A percentile compares a stretch with the other conserved stretches of the same genome.
phyloP scores from a whole-genome alignment of 2,113 vertebrate genomes.

The Irena cyanogastra region DNA sequence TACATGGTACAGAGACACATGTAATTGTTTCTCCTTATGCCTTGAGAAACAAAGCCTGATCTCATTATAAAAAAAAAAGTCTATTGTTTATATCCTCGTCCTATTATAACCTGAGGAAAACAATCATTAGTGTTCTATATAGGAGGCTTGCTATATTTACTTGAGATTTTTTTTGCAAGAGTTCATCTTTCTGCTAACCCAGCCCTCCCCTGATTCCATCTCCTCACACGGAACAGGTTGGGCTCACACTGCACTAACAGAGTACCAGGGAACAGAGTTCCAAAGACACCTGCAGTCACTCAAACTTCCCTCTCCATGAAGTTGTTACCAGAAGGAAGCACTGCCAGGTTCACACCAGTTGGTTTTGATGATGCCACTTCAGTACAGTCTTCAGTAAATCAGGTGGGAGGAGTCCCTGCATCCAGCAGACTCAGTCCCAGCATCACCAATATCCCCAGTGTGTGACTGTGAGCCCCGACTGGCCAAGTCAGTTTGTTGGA shows the following conservation, averaged over 20 bases:
- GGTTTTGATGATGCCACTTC: background rate
- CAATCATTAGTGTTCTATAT: background rate
- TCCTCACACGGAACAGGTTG: background rate
- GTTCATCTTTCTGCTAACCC: background rate
- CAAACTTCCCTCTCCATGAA: background rate
- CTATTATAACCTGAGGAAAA: background rate
- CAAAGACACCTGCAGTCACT: background rate
- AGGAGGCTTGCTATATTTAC: background rate
- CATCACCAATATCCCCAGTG: background rate
- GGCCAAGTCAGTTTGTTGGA: background rate
- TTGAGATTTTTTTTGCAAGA: background rate
- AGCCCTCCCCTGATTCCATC: background rate
- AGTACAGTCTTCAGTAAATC: background rate
- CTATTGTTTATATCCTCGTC: background rate
- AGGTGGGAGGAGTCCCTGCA: background rate
- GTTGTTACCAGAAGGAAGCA: background rate
- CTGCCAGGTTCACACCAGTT: background rate
- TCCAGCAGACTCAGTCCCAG: rapidly evolving
- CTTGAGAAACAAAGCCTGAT: background rate
- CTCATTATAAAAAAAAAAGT: background rate
- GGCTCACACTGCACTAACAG: background rate
- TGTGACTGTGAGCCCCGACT: rapidly evolving
- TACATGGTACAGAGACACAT: background rate
- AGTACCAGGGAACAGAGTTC: background rate
- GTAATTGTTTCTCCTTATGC: constrained; percentile 10